Base-by-base conservation (phyloP, 2,113 vertebrate species). In the Sorex araneus region DNA sequence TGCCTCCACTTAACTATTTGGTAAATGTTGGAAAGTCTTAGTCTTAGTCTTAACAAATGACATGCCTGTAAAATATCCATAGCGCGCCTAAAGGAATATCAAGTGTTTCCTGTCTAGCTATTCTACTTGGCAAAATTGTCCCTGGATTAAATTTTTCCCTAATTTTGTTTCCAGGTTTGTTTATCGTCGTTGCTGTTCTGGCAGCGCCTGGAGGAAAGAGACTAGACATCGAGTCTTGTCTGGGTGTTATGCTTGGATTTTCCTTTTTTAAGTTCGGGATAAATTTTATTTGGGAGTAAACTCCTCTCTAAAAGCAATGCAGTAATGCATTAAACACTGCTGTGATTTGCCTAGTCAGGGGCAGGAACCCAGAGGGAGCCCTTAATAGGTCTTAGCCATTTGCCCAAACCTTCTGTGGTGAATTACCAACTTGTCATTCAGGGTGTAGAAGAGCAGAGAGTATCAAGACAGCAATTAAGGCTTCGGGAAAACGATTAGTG, bases 121-220 rank as follows among this genome's bases (percentile, higher is more conserved):
- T 6, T 76, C 27, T 89, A 83, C 80, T 27, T 87, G 8, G 11
- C 4, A 43, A 64, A 89, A 32, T 70, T 34, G 36, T 23, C 34
- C 90, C 40, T 28, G 43, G 57, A 91, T 96, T 86, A 34, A 71
- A 73, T 63, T 43, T 86, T 36, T 83, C 21, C 36, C 87, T 75
- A 25, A 71, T 88, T 91, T 89, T 87, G 57, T 45, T 90, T 54
- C 69, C n/a, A 27, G 9, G 16, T 83, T 91, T 93, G 18, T 57
- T 70, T 57, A 73, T 79, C 19, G 0, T 82, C 36, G 23, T 57
- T 80, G 85, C 87, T 30, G 13, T 84, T 45, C 60, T 71, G 40
- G 32, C 23, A 73, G 75, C 76, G 32, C 40, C 36, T 43, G 63
- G 30, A 81, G 25, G 27, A 77, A 77, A 8, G 78, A 66, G 30